Evolutionary conservation across 2,888 invertebrate species (phyloP).

Genomic region (Dasysyrphus tricinctus): DNA sequence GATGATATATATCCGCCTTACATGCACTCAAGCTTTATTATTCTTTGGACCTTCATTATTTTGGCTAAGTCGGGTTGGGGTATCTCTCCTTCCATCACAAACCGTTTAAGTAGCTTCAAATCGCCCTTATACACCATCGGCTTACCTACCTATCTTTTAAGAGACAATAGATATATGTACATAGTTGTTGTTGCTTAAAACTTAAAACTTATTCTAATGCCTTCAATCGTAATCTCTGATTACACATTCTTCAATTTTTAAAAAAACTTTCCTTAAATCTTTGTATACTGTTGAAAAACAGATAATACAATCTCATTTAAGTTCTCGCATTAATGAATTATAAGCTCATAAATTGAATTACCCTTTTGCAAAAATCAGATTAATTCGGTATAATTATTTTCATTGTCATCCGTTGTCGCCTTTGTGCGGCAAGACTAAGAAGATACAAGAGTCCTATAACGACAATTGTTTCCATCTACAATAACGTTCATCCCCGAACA

Average conservation of each 20-base stretch:
- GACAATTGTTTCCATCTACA: slow-evolving; percentile 3
- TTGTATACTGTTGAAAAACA: neutral
- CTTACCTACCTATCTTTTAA: no score
- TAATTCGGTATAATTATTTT: slow-evolving; percentile 11
- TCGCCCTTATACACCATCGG: no score
- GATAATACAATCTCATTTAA: neutral
- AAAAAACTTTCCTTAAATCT: neutral
- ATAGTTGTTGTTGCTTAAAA: neutral
- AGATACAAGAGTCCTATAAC: neutral
- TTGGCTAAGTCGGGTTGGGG: no score
- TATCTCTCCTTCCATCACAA: no score
- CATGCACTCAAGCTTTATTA: no score
- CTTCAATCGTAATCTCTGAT: neutral
- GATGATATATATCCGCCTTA: no score
- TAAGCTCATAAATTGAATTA: slow-evolving; percentile 18
- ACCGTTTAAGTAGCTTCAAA: no score
- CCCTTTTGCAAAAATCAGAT: slow-evolving; percentile 21
- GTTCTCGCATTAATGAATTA: neutral
- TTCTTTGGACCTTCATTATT: no score
- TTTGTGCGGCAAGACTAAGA: slow-evolving; percentile 6
- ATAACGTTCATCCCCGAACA: slow-evolving; percentile 13
- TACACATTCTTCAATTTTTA: neutral
- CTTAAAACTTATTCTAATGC: neutral
- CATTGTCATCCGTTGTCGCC: slow-evolving; percentile 10
- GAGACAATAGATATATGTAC: no score